These are phyloP conservation scores for Hoplodrina blanda DNA, from an alignment of 2,888 invertebrate genomes.

Conservation along the genomic window DNA sequence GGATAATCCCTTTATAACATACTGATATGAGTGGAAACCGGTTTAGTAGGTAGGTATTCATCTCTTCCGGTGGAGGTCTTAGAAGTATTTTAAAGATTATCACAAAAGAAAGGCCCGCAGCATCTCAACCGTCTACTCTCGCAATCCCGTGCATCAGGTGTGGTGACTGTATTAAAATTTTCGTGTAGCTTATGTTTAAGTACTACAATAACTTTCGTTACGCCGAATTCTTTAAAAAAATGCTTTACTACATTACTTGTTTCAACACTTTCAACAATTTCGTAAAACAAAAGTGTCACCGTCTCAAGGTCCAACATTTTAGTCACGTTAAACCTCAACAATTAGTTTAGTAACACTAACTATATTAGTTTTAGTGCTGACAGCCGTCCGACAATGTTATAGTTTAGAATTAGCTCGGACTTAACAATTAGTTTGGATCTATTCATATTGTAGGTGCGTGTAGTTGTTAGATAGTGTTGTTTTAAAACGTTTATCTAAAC, in stretches of 20 bases:
- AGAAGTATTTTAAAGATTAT: neutral
- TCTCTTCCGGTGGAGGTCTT: neutral
- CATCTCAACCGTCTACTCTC: neutral
- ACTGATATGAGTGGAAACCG: too few species aligned
- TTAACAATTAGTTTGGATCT: slow-evolving; percentile 43
- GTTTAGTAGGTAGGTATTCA: neutral
- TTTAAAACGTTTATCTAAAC: neutral
- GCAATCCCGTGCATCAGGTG: neutral
- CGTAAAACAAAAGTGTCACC: slow-evolving; percentile 24
- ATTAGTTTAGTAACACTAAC: slow-evolving; percentile 61
- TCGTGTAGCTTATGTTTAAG: neutral
- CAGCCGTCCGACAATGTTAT: slow-evolving; percentile 60
- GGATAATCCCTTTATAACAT: neutral
- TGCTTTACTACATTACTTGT: neutral
- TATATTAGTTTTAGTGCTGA: slow-evolving; percentile 54
- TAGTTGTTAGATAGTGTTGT: neutral
- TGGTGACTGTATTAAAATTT: neutral
- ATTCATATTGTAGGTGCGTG: slow-evolving; percentile 23
- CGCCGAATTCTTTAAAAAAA: neutral
- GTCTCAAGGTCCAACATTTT: slow-evolving; percentile 43
- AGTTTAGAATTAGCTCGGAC: slow-evolving; percentile 45
- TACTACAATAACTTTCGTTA: neutral
- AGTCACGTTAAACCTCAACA: slow-evolving; percentile 50
- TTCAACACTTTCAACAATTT: slow-evolving; percentile 2
- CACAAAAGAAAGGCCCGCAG: neutral